Conservation (phyloP, 2,113 vertebrate genomes). For the Chionodraco myersi region DNA sequence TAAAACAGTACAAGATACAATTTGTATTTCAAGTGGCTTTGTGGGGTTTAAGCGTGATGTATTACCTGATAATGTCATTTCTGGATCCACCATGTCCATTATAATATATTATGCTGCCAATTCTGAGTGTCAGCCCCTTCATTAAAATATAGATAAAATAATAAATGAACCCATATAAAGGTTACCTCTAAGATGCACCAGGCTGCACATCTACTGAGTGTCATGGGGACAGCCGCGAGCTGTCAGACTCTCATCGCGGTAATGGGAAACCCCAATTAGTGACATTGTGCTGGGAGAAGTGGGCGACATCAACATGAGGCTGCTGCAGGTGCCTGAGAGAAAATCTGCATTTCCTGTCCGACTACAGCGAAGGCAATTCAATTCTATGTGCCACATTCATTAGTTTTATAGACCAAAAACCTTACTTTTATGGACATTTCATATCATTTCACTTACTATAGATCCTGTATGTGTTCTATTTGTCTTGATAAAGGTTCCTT, state of each 20-base stretch:
- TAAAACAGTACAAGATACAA: background rate
- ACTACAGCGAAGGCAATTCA: background rate
- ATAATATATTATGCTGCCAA: background rate
- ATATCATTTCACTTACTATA: no score
- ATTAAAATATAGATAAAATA: background rate
- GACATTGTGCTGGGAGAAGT: conserved; percentile 23
- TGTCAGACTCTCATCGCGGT: conserved; percentile 38
- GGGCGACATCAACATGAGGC: background rate
- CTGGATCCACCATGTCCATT: background rate
- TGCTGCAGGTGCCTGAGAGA: conserved; percentile 12
- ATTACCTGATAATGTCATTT: background rate
- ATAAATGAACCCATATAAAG: conserved; percentile 7
- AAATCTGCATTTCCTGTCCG: background rate
- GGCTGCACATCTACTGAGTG: conserved; percentile 9
- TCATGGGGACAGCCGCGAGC: conserved; percentile 19
- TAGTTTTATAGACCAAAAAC: background rate
- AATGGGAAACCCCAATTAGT: conserved; percentile 59
- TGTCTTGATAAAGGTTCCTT: background rate
- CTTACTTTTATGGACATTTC: background rate
- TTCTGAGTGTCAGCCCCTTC: background rate
- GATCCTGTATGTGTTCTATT: background rate
- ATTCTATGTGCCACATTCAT: background rate
- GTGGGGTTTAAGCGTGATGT: background rate
- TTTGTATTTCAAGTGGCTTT: background rate
- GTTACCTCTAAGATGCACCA: background rate